These are phyloP conservation scores for Phycodurus eques DNA, from an alignment of 2,113 vertebrate species.

Conservation along the genomic window DNA sequence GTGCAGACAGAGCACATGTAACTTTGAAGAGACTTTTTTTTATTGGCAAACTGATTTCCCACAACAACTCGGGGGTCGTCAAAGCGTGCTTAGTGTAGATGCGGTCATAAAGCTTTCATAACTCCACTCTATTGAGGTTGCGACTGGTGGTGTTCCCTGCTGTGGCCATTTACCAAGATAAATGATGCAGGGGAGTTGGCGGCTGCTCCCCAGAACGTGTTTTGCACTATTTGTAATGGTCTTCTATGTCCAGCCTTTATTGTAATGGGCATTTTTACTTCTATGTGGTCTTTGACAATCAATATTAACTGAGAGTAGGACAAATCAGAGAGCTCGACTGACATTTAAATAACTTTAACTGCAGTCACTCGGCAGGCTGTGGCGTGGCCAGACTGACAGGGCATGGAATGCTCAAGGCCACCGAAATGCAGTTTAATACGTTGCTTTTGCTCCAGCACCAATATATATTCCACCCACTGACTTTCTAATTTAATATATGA, in stretches of 20 bases:
- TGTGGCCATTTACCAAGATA: constrained; percentile 55
- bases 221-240: constrained; percentile 26
- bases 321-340: constrained; percentile 17
- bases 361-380: constrained; percentile 29
- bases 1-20: background rate
- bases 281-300: constrained; percentile 7
- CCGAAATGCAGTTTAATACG: constrained; percentile 68
- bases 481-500: constrained; percentile 72
- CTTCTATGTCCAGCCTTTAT: background rate
- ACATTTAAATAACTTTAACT: constrained; percentile 42
- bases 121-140: constrained; percentile 30
- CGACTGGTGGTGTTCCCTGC: constrained; percentile 39
- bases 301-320: constrained; percentile 20
- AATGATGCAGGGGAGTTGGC: constrained; percentile 42
- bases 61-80: constrained; percentile 5
- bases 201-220: constrained; percentile 39
- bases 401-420: constrained; percentile 49
- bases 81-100: constrained; percentile 20
- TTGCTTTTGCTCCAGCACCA: constrained; percentile 55
- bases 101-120: constrained; percentile 40
- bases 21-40: constrained; percentile 6
- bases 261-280: background rate
- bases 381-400: constrained; percentile 39
- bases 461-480: constrained; percentile 61
- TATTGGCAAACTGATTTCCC: constrained; percentile 24